phyloP scores from a whole-genome alignment of 2,113 vertebrate genomes.

The Ochotona princeps region DNA sequence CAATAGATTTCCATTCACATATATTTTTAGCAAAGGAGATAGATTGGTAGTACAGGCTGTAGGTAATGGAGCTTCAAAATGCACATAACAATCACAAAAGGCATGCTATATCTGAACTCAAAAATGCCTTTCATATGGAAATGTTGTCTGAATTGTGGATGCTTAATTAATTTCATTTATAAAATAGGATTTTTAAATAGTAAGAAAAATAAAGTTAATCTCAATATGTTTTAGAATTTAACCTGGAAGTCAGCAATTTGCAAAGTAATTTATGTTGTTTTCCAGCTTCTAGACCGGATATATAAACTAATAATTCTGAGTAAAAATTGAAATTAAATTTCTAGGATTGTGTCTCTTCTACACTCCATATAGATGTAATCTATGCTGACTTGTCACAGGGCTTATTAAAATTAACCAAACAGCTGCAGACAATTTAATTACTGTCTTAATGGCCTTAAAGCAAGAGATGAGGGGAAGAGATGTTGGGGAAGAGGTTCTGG shows the following conservation, averaged over 20 bases:
- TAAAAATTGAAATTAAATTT: slow-evolving; percentile 1
- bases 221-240: not conserved
- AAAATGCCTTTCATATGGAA: not conserved
- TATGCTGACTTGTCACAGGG: not conserved
- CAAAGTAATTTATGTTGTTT: not conserved
- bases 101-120: not conserved
- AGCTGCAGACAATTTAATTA: not conserved
- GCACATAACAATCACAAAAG: not conserved
- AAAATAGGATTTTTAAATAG: not conserved
- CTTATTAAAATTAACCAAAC: not conserved
- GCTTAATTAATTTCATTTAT: not conserved
- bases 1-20: not conserved
- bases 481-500: no score
- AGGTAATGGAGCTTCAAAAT: not conserved
- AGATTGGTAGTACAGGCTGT: not conserved
- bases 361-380: not conserved
- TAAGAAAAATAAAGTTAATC: not conserved
- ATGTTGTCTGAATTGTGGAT: not conserved
- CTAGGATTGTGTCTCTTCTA: not conserved
- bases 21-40: not conserved
- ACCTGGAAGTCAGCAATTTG: not conserved
- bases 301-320: not conserved
- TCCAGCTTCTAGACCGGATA: not conserved
- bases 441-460: not conserved
- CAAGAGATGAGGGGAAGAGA: not conserved